These are phyloP conservation scores for Neomicropteryx cornuta DNA, from an alignment of 1,140 invertebrate species.

Conservation along the genomic window DNA sequence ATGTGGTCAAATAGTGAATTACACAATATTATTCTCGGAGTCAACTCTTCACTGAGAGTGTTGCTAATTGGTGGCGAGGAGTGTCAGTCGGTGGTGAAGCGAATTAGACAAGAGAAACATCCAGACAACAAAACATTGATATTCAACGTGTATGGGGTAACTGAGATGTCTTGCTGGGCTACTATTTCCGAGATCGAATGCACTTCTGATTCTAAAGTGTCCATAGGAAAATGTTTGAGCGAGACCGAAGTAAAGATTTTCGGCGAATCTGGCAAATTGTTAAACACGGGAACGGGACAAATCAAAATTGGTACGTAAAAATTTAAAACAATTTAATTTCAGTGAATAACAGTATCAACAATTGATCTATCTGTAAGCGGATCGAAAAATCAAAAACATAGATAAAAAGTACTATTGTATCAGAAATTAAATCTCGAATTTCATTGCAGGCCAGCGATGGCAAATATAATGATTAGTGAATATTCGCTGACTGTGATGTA, in stretches of 20 bases:
- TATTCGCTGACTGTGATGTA: too few relatives aligned
- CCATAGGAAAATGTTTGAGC: constrained; percentile 46
- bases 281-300: constrained; percentile 37
- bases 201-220: constrained; percentile 24
- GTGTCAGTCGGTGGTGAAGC: constrained; percentile 37
- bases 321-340: too few relatives aligned
- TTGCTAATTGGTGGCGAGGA: constrained; percentile 58
- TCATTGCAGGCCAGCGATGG: too few relatives aligned
- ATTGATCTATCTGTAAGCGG: too few relatives aligned
- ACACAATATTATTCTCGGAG: constrained; percentile 41
- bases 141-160: constrained; percentile 73
- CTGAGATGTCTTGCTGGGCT: constrained; percentile 78
- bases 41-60: constrained; percentile 38
- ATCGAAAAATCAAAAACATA: constrained; percentile 1
- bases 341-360: too few relatives aligned
- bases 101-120: constrained; percentile 36
- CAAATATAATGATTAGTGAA: too few relatives aligned
- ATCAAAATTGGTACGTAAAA: constrained; percentile 43
- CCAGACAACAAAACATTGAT: constrained; percentile 41
- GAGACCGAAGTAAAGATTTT: constrained; percentile 49
- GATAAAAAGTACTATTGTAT: constrained; percentile 9
- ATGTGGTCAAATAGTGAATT: constrained; percentile 43
- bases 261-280: constrained; percentile 18
- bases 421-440: neutral
- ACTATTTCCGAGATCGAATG: constrained; percentile 44